phyloP scores from a whole-genome alignment of 2,888 invertebrate species.

The Melanotus villosus region DNA sequence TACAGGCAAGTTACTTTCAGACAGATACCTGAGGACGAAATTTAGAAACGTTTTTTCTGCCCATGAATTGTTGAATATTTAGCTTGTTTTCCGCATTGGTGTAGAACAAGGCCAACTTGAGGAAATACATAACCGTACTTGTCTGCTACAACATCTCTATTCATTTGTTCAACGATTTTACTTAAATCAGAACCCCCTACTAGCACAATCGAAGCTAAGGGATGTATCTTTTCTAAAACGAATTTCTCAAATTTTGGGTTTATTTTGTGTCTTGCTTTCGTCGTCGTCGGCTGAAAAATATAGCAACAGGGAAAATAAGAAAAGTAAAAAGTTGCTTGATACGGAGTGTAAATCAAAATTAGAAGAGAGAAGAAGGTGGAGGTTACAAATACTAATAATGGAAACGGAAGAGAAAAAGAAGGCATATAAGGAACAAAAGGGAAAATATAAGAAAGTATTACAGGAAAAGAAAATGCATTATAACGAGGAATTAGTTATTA shows the following conservation, averaged over 20 bases:
- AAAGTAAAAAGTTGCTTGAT: too few relatives aligned
- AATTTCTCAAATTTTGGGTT: slow-evolving; percentile 81
- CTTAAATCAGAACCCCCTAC: slow-evolving; percentile 96
- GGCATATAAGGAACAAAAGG: too few relatives aligned
- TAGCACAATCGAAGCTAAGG: slow-evolving; percentile 82
- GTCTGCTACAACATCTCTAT: slow-evolving; percentile 77
- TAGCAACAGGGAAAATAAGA: too few relatives aligned
- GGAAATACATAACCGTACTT: slow-evolving; percentile 94
- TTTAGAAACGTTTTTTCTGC: slow-evolving; percentile 94
- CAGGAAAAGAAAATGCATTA: too few relatives aligned
- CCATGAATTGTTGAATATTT: slow-evolving; percentile 83
- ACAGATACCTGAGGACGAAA: slow-evolving; percentile 90
- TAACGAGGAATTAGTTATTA: too few relatives aligned
- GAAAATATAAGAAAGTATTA: too few relatives aligned
- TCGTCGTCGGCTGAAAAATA: too few relatives aligned
- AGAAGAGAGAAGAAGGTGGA: too few relatives aligned
- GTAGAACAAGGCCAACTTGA: slow-evolving; percentile 96
- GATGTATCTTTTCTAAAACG: slow-evolving; percentile 78
- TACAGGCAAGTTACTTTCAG: slow-evolving; percentile 86
- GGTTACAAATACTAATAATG: too few relatives aligned
- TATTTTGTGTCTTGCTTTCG: slow-evolving; percentile 85
- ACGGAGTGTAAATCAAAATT: too few relatives aligned
- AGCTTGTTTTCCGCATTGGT: slow-evolving; percentile 80
- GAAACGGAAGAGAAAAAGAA: too few relatives aligned
- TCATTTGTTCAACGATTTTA: slow-evolving; percentile 95